phyloP scores from a whole-genome alignment of 1,140 invertebrate species.

The Babylonia areolata region DNA sequence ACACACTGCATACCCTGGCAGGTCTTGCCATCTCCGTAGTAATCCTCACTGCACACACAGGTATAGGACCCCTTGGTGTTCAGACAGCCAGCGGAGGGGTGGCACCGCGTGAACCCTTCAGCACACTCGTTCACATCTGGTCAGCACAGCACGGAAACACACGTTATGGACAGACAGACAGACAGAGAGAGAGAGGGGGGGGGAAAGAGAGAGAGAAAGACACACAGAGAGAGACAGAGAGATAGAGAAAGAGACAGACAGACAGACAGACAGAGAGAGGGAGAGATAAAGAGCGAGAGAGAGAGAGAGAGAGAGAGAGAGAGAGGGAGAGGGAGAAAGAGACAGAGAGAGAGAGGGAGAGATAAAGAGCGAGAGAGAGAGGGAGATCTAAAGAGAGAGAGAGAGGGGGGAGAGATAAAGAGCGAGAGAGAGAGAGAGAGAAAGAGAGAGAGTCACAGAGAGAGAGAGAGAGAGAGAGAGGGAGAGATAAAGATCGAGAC shows the following conservation, averaged over 20 bases:
- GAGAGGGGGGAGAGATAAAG: no score
- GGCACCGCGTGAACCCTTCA: conserved; percentile 57
- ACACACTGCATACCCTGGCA: conserved; percentile 56
- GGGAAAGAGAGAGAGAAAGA: neutral
- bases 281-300: neutral
- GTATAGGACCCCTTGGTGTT: conserved; percentile 65
- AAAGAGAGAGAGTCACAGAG: conserved; percentile 11
- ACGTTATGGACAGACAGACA: no score
- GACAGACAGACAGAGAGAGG: neutral
- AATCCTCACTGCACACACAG: conserved; percentile 64
- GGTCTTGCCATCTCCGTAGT: conserved; percentile 66
- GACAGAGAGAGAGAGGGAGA: neutral
- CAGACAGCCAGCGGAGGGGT: conserved; percentile 62
- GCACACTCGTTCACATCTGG: conserved; percentile 70
- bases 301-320: neutral
- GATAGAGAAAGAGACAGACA: neutral
- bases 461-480: conserved; percentile 22
- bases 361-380: no score
- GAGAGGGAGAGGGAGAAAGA: neutral
- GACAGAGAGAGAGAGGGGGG: neutral
- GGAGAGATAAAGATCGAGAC: no score
- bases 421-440: no score
- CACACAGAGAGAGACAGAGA: neutral
- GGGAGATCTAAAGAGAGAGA: no score
- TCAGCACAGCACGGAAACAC: neutral